Conservation (phyloP, 2,888 invertebrate genomes). For the Nipponacmea schrenckii region DNA sequence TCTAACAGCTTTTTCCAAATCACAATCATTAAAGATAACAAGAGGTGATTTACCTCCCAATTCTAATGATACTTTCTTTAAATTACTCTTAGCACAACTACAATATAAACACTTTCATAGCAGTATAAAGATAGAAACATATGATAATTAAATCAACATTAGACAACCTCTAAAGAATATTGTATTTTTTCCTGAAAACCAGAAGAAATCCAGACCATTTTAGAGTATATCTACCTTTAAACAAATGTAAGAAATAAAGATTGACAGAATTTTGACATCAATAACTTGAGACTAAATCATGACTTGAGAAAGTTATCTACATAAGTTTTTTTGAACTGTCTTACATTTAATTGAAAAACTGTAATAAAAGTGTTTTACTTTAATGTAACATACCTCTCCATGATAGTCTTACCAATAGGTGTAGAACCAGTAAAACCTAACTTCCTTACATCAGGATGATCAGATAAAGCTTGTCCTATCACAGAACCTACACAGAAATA, state of each 20-base stretch:
- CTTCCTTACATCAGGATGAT: constrained; percentile 87
- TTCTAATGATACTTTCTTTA: constrained; percentile 95
- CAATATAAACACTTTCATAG: constrained; percentile 8
- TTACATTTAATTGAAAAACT: not conserved
- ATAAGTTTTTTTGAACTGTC: not conserved
- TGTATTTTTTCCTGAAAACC: no score
- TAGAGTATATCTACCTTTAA: no score
- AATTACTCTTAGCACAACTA: constrained; percentile 73
- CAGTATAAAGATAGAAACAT: no score
- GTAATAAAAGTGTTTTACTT: not conserved
- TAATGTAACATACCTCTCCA: constrained; percentile 74
- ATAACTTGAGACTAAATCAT: no score
- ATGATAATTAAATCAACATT: no score
- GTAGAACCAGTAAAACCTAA: constrained; percentile 97
- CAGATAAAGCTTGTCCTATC: constrained; percentile 87
- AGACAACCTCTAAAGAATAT: no score
- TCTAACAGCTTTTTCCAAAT: constrained; percentile 91
- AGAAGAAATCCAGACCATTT: no score
- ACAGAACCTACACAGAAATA: constrained; percentile 73
- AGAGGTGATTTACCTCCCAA: constrained; percentile 96
- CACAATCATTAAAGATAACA: constrained; percentile 92
- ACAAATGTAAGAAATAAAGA: no score
- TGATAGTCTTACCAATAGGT: constrained; percentile 88
- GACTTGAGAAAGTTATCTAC: no score
- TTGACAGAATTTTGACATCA: no score